phyloP scores from a whole-genome alignment of 2,797 vertebrate genomes.

The Mus minutoides region DNA sequence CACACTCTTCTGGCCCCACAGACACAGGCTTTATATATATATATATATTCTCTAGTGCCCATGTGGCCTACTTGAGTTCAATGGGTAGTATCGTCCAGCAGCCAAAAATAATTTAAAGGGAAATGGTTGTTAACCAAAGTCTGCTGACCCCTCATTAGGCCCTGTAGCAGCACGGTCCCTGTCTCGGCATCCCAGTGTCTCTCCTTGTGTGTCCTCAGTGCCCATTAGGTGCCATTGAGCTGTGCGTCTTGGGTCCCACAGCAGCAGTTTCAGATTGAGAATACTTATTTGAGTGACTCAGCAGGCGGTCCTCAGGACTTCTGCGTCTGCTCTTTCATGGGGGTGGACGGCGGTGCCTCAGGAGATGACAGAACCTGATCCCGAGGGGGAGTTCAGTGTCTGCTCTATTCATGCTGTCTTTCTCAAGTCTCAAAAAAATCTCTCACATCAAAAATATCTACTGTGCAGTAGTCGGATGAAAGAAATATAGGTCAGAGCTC shows the following conservation, averaged over 20 bases:
- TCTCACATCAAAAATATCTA: neutral
- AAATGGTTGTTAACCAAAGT: neutral
- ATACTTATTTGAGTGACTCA: neutral
- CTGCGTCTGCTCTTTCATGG: neutral
- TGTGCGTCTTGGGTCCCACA: neutral
- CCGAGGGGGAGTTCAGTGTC: rapidly evolving
- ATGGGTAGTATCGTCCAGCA: neutral
- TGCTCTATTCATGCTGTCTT: neutral
- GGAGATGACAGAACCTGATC: neutral
- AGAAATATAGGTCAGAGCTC: neutral
- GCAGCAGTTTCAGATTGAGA: neutral
- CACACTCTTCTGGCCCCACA: neutral
- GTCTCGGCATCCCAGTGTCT: too few species aligned
- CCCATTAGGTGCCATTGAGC: too few species aligned
- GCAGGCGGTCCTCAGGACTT: neutral
- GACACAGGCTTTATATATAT: too few species aligned
- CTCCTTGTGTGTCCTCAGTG: too few species aligned
- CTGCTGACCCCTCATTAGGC: too few species aligned
- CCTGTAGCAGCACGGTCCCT: rapidly evolving
- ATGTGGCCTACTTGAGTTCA: neutral
- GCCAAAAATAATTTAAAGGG: neutral
- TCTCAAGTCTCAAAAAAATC: neutral
- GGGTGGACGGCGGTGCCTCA: neutral
- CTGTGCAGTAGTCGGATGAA: neutral
- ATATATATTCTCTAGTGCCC: neutral